These are phyloP conservation scores for Heliothis virescens DNA, from an alignment of 1,140 invertebrate genomes.

Conservation along the genomic window DNA sequence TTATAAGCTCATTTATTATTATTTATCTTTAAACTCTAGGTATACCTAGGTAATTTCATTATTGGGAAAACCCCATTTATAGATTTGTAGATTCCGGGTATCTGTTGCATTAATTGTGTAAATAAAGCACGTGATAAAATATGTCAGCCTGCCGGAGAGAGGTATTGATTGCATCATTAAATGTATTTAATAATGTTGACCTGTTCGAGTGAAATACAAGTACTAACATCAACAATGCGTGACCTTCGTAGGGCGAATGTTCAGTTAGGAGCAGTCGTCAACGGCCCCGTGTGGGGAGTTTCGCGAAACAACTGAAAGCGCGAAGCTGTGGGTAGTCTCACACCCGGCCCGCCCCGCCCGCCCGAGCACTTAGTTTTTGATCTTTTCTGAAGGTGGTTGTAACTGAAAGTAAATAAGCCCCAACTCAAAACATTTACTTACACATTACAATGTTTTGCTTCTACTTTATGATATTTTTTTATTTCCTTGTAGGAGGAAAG, in stretches of 20 bases:
- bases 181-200: no score
- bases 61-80: constrained; percentile 3
- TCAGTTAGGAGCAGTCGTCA: not conserved
- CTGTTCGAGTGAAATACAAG: no score
- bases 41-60: not conserved
- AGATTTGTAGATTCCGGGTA: not conserved
- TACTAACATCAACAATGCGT: no score
- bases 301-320: not conserved
- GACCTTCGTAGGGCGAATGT: not conserved
- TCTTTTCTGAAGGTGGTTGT: not conserved
- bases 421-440: not conserved
- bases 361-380: not conserved
- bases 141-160: not conserved
- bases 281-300: not conserved
- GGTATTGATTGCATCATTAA: no score
- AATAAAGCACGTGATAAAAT: not conserved
- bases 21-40: not conserved
- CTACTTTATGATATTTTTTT: not conserved
- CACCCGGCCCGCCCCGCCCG: not conserved
- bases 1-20: not conserved
- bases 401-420: constrained; percentile 2
- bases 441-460: not conserved
- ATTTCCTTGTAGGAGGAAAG: not conserved
- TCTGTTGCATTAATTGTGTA: not conserved
- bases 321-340: not conserved